Base-by-base conservation (phyloP, 1,140 invertebrate species). In the Carcinoscorpius rotundicauda region DNA sequence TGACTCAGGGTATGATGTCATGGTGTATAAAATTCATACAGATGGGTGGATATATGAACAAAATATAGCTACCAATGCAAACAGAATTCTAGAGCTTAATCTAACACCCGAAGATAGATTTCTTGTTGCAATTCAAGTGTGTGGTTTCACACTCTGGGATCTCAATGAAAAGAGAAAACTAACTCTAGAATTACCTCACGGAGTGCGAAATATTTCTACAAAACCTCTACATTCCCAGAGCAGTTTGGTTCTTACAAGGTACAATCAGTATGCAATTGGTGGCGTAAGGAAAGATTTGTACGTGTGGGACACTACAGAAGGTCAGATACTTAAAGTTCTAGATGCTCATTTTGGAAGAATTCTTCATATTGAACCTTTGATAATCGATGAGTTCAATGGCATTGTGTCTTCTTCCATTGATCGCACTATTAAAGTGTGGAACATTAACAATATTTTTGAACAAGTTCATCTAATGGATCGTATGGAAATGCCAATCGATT, bases 361-460 rank as follows among this genome's bases (percentile, higher is more conserved):
- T 6, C 93, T 98, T 60, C 89, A 93, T 72, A 78, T 98, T 61
- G 86, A 89, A 68, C 84, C 91, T 1, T 75, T 94, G 5, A 92
- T 87, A 10, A 83, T 91, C 58, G 89, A 88, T 3, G 85, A 88
- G 66, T 94, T 93, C 87, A 98, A 98, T 76, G 87, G 95, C 51
- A 89, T 98, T 52, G 96, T 82, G n/a, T 79, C 95, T 0, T 97
- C 95, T 0, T 98, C 94, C 0, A 96, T 99, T 62, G 96, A 99
- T 78, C 83, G 94, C 67, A 94, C 93, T 1, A 94, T 98, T 1
- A 98, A 99, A 81, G 93, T 98, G 0, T 99, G 96, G 96, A 98
- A 98, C 77, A 95, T 98, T 66, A 95, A 98, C 74, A 98, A 98
- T 74, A 97, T 98, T 72, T 94, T 96, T 73, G 93, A 98, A 75